phyloP scores from a whole-genome alignment of 2,797 vertebrate genomes.

The Rhabdophis nuchalis region DNA sequence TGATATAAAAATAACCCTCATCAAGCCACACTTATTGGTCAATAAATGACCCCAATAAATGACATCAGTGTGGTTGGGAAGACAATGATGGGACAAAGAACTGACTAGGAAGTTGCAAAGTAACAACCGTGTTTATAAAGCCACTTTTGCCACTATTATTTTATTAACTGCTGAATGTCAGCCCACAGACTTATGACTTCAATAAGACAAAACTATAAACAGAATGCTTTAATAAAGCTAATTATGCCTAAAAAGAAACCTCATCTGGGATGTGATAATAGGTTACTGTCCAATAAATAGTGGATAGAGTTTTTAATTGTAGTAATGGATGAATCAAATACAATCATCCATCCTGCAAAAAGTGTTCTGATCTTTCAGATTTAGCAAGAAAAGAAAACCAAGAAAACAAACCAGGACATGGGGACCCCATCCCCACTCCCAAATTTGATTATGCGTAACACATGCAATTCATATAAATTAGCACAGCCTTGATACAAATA shows the following conservation, averaged over 20 bases:
- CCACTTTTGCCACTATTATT: constrained; percentile 20
- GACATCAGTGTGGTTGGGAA: constrained; percentile 25
- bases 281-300: constrained; percentile 23
- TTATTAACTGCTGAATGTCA: neutral
- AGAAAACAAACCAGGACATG: neutral
- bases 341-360: constrained; percentile 33
- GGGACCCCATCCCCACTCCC: neutral
- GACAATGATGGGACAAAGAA: neutral
- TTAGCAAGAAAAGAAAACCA: constrained; percentile 37
- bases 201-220: constrained; percentile 31
- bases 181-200: constrained; percentile 28
- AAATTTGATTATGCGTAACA: neutral
- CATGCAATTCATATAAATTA: neutral
- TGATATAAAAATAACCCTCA: constrained; percentile 30
- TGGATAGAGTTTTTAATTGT: constrained; percentile 32
- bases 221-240: constrained; percentile 37
- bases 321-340: constrained; percentile 18
- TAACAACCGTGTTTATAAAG: constrained; percentile 21
- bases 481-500: neutral
- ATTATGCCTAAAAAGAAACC: constrained; percentile 32
- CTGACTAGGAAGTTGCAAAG: constrained; percentile 8
- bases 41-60: constrained; percentile 34
- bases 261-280: constrained; percentile 25
- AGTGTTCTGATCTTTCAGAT: constrained; percentile 19
- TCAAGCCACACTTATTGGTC: constrained; percentile 13